A percentile compares a stretch with the other conserved stretches of the same genome.
phyloP scores from a whole-genome alignment of 2,888 invertebrate genomes.

The Dorcus parallelipipedus region DNA sequence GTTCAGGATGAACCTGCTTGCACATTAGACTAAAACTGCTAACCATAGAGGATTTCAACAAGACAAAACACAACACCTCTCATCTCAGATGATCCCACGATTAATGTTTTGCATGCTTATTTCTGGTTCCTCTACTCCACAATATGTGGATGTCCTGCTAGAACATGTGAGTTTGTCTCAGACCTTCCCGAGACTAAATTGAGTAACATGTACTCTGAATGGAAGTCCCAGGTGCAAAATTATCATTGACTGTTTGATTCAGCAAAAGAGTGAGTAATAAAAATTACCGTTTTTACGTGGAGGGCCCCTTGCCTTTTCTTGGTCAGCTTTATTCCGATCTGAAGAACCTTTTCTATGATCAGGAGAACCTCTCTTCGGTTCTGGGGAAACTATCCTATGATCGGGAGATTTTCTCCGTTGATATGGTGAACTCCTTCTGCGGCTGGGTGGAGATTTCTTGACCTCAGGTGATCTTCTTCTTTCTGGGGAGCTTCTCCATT shows the following conservation, averaged over 20 bases:
- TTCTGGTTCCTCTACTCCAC: constrained; percentile 73
- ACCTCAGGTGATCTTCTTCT: constrained; percentile 3
- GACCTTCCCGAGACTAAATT: constrained; percentile 73
- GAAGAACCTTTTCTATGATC: constrained; percentile 16
- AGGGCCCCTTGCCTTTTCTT: constrained; percentile 5
- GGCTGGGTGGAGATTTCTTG: constrained; percentile 14
- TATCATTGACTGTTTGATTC: constrained; percentile 57
- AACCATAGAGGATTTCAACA: constrained; percentile 61
- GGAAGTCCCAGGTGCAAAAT: constrained; percentile 75
- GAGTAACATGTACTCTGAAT: constrained; percentile 60
- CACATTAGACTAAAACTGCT: constrained; percentile 75
- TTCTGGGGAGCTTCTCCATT: constrained; percentile 15
- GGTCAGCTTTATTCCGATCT: constrained; percentile 11
- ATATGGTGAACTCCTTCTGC: constrained; percentile 15
- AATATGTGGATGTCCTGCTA: constrained; percentile 66
- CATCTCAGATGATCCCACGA: constrained; percentile 53
- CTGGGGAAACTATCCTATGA: constrained; percentile 19
- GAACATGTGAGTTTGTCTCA: constrained; percentile 70
- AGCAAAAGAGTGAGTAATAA: constrained; percentile 18
- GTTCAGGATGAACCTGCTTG: constrained; percentile 66
- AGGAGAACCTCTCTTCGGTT: constrained; percentile 13
- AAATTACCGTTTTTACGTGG: constrained; percentile 15
- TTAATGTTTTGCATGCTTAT: constrained; percentile 51
- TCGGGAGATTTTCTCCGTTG: constrained; percentile 14
- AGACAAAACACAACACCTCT: constrained; percentile 32